phyloP scores from a whole-genome alignment of 2,113 vertebrate species.

The Electrona antarctica region DNA sequence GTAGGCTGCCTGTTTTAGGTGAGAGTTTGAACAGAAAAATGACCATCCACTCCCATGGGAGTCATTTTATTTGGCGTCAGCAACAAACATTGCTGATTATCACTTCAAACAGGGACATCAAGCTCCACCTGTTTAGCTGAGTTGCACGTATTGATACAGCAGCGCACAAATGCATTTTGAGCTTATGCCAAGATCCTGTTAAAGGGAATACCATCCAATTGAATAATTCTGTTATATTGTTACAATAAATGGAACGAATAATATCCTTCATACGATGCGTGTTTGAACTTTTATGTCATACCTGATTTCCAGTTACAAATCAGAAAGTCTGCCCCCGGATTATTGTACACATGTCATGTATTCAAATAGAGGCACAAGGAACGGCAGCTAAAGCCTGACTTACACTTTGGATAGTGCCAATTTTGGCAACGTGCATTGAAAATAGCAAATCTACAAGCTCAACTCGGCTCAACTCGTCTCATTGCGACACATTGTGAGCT shows the following conservation, averaged over 20 bases:
- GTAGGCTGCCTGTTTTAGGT: conserved; percentile 14
- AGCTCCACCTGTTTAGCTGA: conserved; percentile 47
- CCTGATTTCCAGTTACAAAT: too few relatives aligned
- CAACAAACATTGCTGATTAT: conserved; percentile 58
- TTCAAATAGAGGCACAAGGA: too few relatives aligned
- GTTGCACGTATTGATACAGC: conserved; percentile 46
- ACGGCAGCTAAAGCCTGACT: too few relatives aligned
- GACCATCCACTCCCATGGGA: conserved; percentile 40
- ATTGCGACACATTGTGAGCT: too few relatives aligned
- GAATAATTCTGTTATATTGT: too few relatives aligned
- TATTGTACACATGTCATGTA: too few relatives aligned
- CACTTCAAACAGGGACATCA: conserved; percentile 23
- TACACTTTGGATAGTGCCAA: too few relatives aligned
- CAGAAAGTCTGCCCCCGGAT: too few relatives aligned
- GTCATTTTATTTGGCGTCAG: conserved; percentile 26
- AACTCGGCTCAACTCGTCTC: too few relatives aligned
- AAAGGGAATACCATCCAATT: too few relatives aligned
- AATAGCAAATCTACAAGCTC: too few relatives aligned
- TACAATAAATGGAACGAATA: background rate
- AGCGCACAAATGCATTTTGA: conserved; percentile 14
- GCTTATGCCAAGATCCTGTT: conserved; percentile 21
- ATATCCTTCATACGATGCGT: background rate
- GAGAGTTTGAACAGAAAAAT: conserved; percentile 33
- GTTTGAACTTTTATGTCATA: background rate
- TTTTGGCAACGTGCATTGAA: too few relatives aligned